Percentiles rank a stretch among this genome's conserved stretches.
phyloP scores from a whole-genome alignment of 23 tunicate genomes.

The Clavelina lepadiformis region DNA sequence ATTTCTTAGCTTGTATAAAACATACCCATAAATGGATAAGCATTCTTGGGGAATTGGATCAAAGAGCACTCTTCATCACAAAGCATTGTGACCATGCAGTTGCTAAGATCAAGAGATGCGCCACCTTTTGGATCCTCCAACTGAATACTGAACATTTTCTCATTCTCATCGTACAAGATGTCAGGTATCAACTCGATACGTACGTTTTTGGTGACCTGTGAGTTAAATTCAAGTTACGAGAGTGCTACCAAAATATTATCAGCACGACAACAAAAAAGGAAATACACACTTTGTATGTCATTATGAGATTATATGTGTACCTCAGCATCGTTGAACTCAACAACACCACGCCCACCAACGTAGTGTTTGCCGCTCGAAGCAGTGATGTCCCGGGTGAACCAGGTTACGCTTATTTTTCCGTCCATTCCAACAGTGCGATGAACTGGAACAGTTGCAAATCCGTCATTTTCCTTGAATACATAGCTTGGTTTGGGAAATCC shows the following conservation, averaged over 20 bases:
- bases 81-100: slow-evolving; percentile 96
- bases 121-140: slow-evolving; percentile 95
- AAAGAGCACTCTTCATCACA: slow-evolving; percentile 93
- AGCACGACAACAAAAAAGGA: background rate
- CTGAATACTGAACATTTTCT: slow-evolving; percentile 92
- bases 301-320: slow-evolving; percentile 10
- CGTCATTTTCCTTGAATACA: slow-evolving; percentile 99
- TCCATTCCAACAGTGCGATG: slow-evolving; percentile 98
- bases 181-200: slow-evolving; percentile 78
- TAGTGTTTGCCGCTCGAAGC: slow-evolving; percentile 85
- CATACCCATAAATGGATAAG: slow-evolving; percentile 98
- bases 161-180: slow-evolving; percentile 84
- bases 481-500: slow-evolving; percentile 99
- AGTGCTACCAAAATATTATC: background rate
- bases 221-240: background rate
- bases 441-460: slow-evolving; percentile 78
- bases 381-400: slow-evolving; percentile 95
- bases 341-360: slow-evolving; percentile 58
- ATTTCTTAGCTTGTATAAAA: background rate
- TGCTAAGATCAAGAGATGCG: slow-evolving; percentile 72
- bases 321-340: slow-evolving; percentile 89
- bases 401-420: slow-evolving; percentile 76
- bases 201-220: slow-evolving; percentile 73
- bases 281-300: background rate
- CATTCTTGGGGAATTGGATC: slow-evolving; percentile 88